These are phyloP conservation scores for Mixornis gularis DNA, from an alignment of 2,113 vertebrate species.

Conservation along the genomic window DNA sequence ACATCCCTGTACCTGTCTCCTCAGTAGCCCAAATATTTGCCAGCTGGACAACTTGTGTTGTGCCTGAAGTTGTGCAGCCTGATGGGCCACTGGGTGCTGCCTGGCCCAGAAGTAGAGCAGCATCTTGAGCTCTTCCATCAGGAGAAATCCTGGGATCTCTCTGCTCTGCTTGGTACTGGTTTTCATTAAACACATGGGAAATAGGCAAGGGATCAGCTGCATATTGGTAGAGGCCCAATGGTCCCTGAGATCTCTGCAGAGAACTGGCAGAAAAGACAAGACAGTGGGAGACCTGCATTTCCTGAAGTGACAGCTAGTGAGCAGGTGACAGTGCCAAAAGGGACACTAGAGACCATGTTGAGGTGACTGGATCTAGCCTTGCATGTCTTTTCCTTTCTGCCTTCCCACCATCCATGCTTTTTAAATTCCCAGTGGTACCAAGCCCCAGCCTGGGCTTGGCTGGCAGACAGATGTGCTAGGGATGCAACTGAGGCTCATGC, in stretches of 20 bases:
- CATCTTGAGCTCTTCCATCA: background rate
- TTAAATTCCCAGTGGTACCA: background rate
- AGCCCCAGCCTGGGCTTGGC: background rate
- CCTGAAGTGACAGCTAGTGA: background rate
- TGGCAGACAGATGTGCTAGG: background rate
- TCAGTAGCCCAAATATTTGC: background rate
- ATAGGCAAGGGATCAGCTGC: background rate
- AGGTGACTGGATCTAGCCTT: background rate
- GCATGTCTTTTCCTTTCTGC: background rate
- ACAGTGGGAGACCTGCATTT: background rate
- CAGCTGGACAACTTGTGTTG: background rate
- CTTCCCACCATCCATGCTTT: background rate
- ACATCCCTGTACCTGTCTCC: background rate
- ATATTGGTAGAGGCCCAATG: background rate
- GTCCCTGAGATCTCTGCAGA: background rate
- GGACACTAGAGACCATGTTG: background rate
- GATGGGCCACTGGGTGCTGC: fast-evolving
- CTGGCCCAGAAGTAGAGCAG: background rate
- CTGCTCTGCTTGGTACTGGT: background rate
- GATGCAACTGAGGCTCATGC: background rate
- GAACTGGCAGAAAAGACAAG: background rate
- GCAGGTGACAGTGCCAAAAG: background rate
- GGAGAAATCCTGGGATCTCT: background rate
- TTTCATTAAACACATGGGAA: background rate
- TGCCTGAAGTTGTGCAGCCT: background rate